Percentiles rank a stretch among this genome's conserved stretches.
Conservation (phyloP, 2,797 vertebrate species). For the Pristis pectinata region DNA sequence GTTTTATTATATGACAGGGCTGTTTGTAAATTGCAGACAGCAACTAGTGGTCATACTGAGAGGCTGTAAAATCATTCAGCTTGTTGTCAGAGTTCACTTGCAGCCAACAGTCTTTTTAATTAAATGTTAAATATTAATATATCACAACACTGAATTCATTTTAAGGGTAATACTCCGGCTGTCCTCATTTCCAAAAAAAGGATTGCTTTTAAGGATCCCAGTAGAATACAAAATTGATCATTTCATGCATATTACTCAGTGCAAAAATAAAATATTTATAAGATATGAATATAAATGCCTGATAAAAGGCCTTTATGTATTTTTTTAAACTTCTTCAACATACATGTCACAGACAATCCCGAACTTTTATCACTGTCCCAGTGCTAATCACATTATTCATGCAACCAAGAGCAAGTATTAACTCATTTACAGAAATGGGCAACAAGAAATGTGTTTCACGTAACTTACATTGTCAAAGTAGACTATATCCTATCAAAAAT, state of each 20-base stretch:
- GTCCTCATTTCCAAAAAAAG: constrained; percentile 2
- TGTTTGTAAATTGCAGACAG: constrained; percentile 32
- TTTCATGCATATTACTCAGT: not conserved
- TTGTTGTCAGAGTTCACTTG: constrained; percentile 34
- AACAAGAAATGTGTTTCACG: not conserved
- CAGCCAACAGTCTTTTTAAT: constrained; percentile 38
- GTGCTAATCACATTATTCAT: constrained; percentile 31
- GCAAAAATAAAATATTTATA: constrained; percentile 34
- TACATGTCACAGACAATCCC: not conserved
- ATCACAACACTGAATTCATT: constrained; percentile 17
- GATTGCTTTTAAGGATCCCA: constrained; percentile 32
- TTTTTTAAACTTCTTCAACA: constrained; percentile 5
- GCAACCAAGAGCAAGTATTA: not conserved
- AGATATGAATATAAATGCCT: not conserved
- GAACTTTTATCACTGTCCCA: not conserved
- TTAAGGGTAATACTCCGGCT: constrained; percentile 13
- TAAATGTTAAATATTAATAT: constrained; percentile 38
- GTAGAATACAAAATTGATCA: constrained; percentile 18
- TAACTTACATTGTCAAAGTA: not conserved
- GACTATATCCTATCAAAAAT: not conserved
- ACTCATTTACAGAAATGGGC: not conserved
- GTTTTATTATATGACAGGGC: constrained; percentile 17
- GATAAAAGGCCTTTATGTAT: not conserved
- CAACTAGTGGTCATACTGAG: not conserved
- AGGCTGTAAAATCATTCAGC: not conserved